phyloP scores from a whole-genome alignment of 2,113 vertebrate species.

The Mirounga angustirostris region DNA sequence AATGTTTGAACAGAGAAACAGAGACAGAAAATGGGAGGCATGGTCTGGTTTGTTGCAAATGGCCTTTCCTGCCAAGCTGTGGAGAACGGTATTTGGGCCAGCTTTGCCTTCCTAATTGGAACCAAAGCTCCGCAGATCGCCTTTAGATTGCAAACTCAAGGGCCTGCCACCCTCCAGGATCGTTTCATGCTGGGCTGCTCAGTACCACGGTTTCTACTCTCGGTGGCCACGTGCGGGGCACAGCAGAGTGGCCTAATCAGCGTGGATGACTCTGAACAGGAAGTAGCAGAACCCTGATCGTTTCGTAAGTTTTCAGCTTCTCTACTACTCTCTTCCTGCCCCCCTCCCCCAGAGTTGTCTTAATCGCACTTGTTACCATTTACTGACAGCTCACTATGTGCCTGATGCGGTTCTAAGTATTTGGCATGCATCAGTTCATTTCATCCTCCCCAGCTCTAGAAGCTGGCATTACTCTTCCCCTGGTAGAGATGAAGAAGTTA shows the following conservation, averaged over 20 bases:
- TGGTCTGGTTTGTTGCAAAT: conserved; percentile 82
- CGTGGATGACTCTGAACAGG: neutral
- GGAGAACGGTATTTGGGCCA: conserved; percentile 82
- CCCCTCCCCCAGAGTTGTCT: neutral
- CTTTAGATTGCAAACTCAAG: conserved; percentile 79
- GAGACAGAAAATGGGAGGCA: conserved; percentile 84
- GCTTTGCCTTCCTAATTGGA: conserved; percentile 85
- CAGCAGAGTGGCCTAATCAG: neutral
- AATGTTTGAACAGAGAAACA: conserved; percentile 87
- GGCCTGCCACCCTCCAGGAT: conserved; percentile 61
- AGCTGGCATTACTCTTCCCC: neutral
- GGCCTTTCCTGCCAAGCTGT: conserved; percentile 85
- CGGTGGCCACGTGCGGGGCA: neutral
- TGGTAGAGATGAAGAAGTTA: conserved; percentile 27
- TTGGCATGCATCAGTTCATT: conserved; percentile 52
- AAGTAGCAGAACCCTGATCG: neutral
- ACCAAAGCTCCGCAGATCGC: conserved; percentile 74
- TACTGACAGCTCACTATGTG: neutral
- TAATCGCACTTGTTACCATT: neutral
- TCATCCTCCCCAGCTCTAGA: conserved; percentile 3
- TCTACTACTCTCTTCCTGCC: neutral
- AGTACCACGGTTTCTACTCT: neutral
- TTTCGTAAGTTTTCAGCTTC: conserved; percentile 6
- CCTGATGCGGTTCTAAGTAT: neutral
- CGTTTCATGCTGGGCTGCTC: neutral